phyloP scores from a whole-genome alignment of 2,888 invertebrate genomes.

The Ectemnius continuus region DNA sequence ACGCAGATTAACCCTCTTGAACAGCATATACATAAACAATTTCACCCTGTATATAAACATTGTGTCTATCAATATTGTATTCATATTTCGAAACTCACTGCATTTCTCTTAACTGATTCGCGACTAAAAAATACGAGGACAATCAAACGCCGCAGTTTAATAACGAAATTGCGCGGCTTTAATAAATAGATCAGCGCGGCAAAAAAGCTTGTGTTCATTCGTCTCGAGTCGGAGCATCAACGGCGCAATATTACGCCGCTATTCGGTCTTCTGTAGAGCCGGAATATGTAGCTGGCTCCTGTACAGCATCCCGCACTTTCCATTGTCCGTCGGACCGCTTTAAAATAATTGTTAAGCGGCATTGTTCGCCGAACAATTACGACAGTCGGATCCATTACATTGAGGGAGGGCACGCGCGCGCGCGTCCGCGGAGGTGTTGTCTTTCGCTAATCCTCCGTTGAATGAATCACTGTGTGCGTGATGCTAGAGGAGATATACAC shows the following conservation, averaged over 20 bases:
- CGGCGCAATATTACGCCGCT: slow-evolving; percentile 41
- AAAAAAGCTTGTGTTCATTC: slow-evolving; percentile 30
- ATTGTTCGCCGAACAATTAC: slow-evolving; percentile 48
- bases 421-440: slow-evolving; percentile 36
- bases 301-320: slow-evolving; percentile 27
- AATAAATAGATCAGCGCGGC: slow-evolving; percentile 20
- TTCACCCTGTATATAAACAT: too few species aligned
- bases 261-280: slow-evolving; percentile 37
- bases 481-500: too few species aligned
- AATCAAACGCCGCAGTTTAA: background rate
- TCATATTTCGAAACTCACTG: too few species aligned
- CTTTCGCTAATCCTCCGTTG: slow-evolving; percentile 27
- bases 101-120: too few species aligned
- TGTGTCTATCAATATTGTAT: too few species aligned
- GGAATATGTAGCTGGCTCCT: slow-evolving; percentile 45
- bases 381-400: slow-evolving; percentile 40
- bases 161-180: background rate
- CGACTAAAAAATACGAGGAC: too few species aligned
- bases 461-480: slow-evolving; percentile 17
- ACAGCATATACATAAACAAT: too few species aligned
- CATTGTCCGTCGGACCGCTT: slow-evolving; percentile 40
- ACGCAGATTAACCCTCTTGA: too few species aligned
- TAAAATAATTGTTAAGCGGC: slow-evolving; percentile 51
- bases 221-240: slow-evolving; percentile 35
- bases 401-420: background rate